These are phyloP conservation scores for Falco peregrinus DNA, from an alignment of 2,797 vertebrate species.

Conservation along the genomic window DNA sequence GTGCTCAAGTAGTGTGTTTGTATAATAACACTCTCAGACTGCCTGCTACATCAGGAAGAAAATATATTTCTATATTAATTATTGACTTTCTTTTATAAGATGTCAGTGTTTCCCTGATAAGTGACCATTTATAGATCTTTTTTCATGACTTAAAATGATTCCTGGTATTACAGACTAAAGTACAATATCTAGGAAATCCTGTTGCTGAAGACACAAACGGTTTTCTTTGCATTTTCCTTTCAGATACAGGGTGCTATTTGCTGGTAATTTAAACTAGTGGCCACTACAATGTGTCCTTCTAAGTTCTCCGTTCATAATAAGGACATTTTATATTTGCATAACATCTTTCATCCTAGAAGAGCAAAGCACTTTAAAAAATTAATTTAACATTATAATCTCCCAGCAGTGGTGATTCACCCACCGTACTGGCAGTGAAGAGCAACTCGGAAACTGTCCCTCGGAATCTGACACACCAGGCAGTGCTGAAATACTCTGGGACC, in stretches of 20 bases:
- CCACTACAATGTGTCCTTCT: not conserved
- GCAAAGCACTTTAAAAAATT: constrained; percentile 15
- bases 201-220: not conserved
- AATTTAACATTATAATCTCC: constrained; percentile 32
- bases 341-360: constrained; percentile 24
- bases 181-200: not conserved
- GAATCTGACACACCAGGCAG: not conserved
- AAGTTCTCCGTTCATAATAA: not conserved
- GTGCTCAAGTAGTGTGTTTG: not conserved
- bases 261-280: constrained; percentile 2
- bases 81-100: constrained; percentile 32
- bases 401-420: not conserved
- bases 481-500: not conserved
- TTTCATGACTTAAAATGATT: not conserved
- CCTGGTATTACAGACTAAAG: not conserved
- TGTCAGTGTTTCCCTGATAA: constrained; percentile 4
- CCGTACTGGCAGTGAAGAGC: not conserved
- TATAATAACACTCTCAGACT: not conserved
- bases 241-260: not conserved
- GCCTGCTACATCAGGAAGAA: not conserved
- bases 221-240: constrained; percentile 2
- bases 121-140: not conserved
- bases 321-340: constrained; percentile 27
- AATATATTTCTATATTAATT: constrained; percentile 28
- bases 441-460: not conserved